Evolutionary conservation across 2,888 invertebrate species (phyloP).

Genomic region (Coelogynopora nodosa): DNA sequence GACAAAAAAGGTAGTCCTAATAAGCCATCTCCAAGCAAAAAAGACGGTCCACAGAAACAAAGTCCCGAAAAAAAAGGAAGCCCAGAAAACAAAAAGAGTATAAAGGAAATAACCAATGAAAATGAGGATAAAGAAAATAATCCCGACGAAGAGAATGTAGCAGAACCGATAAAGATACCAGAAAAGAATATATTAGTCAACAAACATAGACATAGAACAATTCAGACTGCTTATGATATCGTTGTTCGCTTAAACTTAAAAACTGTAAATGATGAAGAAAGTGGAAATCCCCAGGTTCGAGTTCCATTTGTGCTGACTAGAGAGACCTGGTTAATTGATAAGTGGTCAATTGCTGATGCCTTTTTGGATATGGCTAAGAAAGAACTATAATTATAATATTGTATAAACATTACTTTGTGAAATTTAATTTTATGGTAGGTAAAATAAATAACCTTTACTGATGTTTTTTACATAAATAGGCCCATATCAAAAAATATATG

Average conservation of each 20-base stretch:
- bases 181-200: background rate
- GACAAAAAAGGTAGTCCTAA: background rate
- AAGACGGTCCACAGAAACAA: background rate
- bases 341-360: background rate
- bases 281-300: background rate
- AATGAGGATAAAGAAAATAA: background rate
- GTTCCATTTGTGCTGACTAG: background rate
- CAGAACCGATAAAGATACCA: background rate
- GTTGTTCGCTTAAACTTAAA: background rate
- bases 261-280: background rate
- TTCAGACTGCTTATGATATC: background rate
- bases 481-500: too few species aligned
- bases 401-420: too few species aligned
- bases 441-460: too few species aligned
- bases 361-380: too few species aligned
- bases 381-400: too few species aligned
- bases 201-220: background rate
- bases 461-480: too few species aligned
- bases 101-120: background rate
- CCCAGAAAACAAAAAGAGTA: background rate
- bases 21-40: background rate
- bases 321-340: background rate
- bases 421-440: too few species aligned
- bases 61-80: background rate
- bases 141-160: background rate